Evolutionary conservation across 2,888 invertebrate species (phyloP), one percentile per base, ranked within the genome.

Genomic region (Dasypolia templi): DNA sequence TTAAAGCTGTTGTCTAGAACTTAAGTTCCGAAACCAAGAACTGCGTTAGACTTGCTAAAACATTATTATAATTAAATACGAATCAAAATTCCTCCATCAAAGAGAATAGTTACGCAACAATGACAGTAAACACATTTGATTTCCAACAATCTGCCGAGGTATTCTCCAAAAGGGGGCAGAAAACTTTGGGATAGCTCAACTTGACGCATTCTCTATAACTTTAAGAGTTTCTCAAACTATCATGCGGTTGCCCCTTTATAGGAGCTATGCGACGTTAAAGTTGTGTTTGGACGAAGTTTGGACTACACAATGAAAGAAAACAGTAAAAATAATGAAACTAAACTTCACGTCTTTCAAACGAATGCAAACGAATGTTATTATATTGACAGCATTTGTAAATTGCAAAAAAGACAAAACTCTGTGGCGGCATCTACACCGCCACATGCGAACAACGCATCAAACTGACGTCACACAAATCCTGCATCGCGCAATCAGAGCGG

Each of bases 121-220:
- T 82, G 82, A 79, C 82, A 81, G 81, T 78, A 75, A 80, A 84
- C 82, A 70, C 81, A 81, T 89, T 88, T 88, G 77, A 85, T 86
- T 82, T 72, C 46, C 63, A 86, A 89, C 87, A 82, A 88, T 84
- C 77, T 75, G 67, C 62, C 32, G 72, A 79, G 80, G 70, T 79
- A 89, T 88, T 77, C 71, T 59, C 78, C 74, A 65, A 85, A 87
- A 86, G 86, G 79, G 79, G 77, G 73, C 62, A 83, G 84, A 87
- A 87, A 89, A 89, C 88, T 91, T 90, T 62, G 63, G 69, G 83
- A 82, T 88, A 85, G 82, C 87, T 82, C 80, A 86, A 90, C 84
- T 90, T 86, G 78, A 81, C 62, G 74, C 77, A 79, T 83, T 66
- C 76, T 78, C 80, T 77, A 82, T 88, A 87, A 86, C 82, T 87